Evolutionary conservation across 2,113 vertebrate genomes (phyloP), one percentile per base, ranked within the genome.

Genomic region (Melanerpes aurifrons): DNA sequence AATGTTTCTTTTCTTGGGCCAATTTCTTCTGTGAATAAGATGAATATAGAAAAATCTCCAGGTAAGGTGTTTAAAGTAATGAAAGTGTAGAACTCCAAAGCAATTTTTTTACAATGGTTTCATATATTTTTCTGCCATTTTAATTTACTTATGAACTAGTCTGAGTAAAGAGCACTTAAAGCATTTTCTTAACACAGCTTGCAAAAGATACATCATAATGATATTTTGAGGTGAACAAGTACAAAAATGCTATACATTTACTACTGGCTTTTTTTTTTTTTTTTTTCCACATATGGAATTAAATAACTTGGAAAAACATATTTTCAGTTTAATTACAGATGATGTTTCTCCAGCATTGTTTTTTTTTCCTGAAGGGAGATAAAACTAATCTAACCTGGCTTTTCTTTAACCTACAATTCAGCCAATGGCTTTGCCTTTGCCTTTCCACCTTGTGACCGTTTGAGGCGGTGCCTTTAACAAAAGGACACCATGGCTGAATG

Each of bases 1-100:
- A 97, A 97, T 97, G 96, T 74, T 95, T 96, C 84, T 97, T 92
- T 97, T 96, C 97, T 96, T 89, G 54, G 59, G 96, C 97, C 96
- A 97, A 94, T 76, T 80, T 96, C 80, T 92, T 82, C 82, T 72
- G 57, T 87, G 66, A 67, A 78, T 91, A 82, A 93, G 81, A 90
- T 64, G 73, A 95, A 72, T 68, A 90, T 37, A 83, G 83, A 77
- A 92, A 91, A 95, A 81, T 70, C 82, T 96, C 67, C 95, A 91
- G 96, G 96, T 96, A 89, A 95, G 62, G 45, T 74, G 79, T 80
- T 94, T 90, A 95, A 96, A 88, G 45, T 93, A 92, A 93, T 95
- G 68, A 96, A 96, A 94, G 6, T 7, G 59, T 10, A 89, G 83
- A 90, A 90, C 63, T 77, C 5, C 6, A 13, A 88, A 89, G 75